phyloP scores from a whole-genome alignment of 92 coral and sea anemone genomes.

The Micromussa lordhowensis region DNA sequence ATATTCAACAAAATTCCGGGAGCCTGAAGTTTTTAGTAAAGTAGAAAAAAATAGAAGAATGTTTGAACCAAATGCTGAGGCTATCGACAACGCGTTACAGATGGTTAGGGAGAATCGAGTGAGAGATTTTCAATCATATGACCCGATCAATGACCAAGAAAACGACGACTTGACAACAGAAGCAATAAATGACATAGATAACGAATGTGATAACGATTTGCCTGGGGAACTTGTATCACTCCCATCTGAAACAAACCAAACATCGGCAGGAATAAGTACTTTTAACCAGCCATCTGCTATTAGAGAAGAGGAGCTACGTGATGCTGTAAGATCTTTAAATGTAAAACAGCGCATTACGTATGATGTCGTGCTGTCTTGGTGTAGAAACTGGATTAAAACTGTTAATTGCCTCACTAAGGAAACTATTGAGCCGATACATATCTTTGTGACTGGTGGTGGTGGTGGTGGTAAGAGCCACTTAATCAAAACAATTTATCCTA shows the following conservation, averaged over 20 bases:
- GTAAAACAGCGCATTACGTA: constrained; percentile 32
- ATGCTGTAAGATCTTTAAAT: constrained; percentile 71
- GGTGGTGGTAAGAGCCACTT: constrained; percentile 61
- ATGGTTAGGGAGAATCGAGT: background rate
- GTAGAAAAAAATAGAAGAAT: background rate
- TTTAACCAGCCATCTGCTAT: constrained; percentile 73
- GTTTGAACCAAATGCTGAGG: constrained; percentile 6
- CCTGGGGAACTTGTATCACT: constrained; percentile 49
- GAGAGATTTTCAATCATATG: background rate
- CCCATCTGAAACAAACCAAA: constrained; percentile 3
- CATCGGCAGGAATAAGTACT: constrained; percentile 25
- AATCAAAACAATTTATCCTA: constrained; percentile 43
- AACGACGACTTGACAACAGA: background rate
- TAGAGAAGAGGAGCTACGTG: constrained; percentile 66
- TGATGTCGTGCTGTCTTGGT: constrained; percentile 38
- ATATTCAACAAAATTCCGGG: background rate
- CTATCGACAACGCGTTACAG: background rate
- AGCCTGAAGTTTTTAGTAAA: background rate
- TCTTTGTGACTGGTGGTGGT: constrained; percentile 57
- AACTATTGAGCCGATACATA: constrained; percentile 37
- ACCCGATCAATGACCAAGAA: background rate
- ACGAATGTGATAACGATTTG: constrained; percentile 40
- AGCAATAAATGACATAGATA: background rate
- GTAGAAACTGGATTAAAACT: constrained; percentile 57
- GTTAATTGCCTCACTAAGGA: constrained; percentile 21